Base-by-base conservation (phyloP, 2,113 vertebrate genomes). In the Rhynchomys soricoides region DNA sequence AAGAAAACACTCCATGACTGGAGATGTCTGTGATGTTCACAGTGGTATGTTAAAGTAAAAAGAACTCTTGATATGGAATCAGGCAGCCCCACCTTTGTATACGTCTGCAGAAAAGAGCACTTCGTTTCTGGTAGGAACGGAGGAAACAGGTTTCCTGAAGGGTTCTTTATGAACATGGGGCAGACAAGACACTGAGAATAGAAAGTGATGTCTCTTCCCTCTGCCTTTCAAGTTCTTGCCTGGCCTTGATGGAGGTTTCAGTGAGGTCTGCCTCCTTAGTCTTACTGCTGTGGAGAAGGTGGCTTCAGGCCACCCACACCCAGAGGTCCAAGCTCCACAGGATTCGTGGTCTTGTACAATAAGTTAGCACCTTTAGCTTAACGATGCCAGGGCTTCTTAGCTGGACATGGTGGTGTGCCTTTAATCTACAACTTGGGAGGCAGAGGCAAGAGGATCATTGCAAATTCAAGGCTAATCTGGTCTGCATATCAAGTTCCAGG, bases 231-330 rank as follows among this genome's bases (percentile, higher is more conserved):
- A 10, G 26, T 31, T 64, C 50, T 22, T 40, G 37, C 75, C 81
- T 83, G 75, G 19, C 31, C 17, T 0, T 0, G 0, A 6, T 52
- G 24, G 34, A 11, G 31, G 2, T 37, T 89, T 77, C 31, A 4
- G n/a, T 62, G 62, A 48, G 31, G 16, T 37, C 59, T n/a, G 15
- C 12, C 48, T 9, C 1, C 17, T 22, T 2, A 11, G 64, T 48
- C 62, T 55, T 6, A 11, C 48, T 59, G 57, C 21, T 50, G 70
- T 15, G 1, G 11, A 77, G 34, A 92, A 45, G 19, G 21, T 59
- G 29, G 66, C 83, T 50, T 26, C 22, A 22, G 16, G 22, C 15
- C 40, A 48, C 55, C n/a, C 34, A n/a, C 0, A 1, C 34, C 7
- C 15, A 10, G 86, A 31, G 6, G 11, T 70, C 17, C 4, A 0